Evolutionary conservation across 2,888 invertebrate genomes (phyloP), one percentile per base, ranked within the genome.

Genomic region (Paralinhomoeus sp.): DNA sequence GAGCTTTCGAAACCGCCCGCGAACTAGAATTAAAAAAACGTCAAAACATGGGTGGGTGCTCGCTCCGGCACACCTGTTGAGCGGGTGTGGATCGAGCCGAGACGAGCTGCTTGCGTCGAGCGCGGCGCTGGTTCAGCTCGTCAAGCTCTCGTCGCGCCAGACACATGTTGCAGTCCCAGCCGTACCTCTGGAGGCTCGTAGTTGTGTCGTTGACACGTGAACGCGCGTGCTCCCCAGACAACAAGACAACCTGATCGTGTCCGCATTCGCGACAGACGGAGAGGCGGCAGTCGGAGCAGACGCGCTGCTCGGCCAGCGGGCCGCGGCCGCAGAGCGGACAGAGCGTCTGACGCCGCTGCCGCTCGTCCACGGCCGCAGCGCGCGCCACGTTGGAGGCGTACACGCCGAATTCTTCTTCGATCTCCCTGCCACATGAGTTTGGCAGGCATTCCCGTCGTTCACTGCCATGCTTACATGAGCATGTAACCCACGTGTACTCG

Each of bases 111-210:
- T 34, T 35, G 3, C 45, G 22, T 2, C 23, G 24, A 2, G 15
- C 35, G 2, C 45, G 21, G 3, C 22, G 13, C 9, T 42, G 24
- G 15, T 34, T 42, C 24, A 45, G 35, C 17, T n/a, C 21, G n/a
- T 38, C 42, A 34, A 47, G 42, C 23, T 47, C 47, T 20, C 33
- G 24, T 15, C 45, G 24, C 13, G 44, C 37, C 39, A 31, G 37
- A 35, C 47, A 47, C 47, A 47, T 44, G 38, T 31, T 40, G 41
- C 47, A 47, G 21, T 38, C 22, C 47, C 47, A 47, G 18, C 36
- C 35, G 18, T 20, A 21, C 34, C 20, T 9, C 43, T 43, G 33
- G 17, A 24, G 17, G 5, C 3, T 12, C 22, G 17, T 35, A 9
- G 21, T 38, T 9, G 7, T 37, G 7, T n/a, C 9, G 31, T 31